A percentile compares a stretch with the other conserved stretches of the same genome.
These are phyloP conservation scores for Ophion ventricosus DNA, from an alignment of 2,888 invertebrate species.

Conservation along the genomic window DNA sequence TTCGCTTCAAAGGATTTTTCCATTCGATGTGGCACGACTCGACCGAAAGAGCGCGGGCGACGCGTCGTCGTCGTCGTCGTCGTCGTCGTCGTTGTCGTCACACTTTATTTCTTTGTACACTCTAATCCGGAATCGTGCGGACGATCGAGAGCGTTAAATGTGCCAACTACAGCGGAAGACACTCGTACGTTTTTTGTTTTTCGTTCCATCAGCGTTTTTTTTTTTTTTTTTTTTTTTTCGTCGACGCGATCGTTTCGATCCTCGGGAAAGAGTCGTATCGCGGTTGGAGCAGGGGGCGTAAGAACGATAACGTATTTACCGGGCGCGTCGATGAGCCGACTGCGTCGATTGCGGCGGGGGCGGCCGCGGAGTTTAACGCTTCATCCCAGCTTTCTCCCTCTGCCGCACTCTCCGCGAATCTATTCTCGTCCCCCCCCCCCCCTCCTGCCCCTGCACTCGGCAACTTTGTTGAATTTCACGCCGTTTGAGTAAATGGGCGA, in stretches of 20 bases:
- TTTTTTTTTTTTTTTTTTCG: too few relatives aligned
- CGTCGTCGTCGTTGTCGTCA: too few relatives aligned
- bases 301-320: too few relatives aligned
- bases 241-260: too few relatives aligned
- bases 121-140: neutral
- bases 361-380: slow-evolving; percentile 33
- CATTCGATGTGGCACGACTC: slow-evolving; percentile 22
- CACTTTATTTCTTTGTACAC: neutral
- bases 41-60: neutral
- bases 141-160: too few relatives aligned
- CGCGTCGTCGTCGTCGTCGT: too few relatives aligned
- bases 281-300: too few relatives aligned
- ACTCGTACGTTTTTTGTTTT: too few relatives aligned
- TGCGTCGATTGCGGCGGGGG: neutral
- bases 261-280: too few relatives aligned
- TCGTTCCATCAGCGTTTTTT: too few relatives aligned
- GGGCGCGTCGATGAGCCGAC: neutral
- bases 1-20: slow-evolving; percentile 14
- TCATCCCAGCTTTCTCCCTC: slow-evolving; percentile 22
- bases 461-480: slow-evolving; percentile 81
- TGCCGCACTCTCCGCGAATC: slow-evolving; percentile 6
- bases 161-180: too few relatives aligned
- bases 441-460: slow-evolving; percentile 70
- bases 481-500: slow-evolving; percentile 78
- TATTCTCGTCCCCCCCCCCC: slow-evolving; percentile 1